Base-by-base conservation (phyloP, 2,888 invertebrate genomes). In the Agonopterix alstromeriana region DNA sequence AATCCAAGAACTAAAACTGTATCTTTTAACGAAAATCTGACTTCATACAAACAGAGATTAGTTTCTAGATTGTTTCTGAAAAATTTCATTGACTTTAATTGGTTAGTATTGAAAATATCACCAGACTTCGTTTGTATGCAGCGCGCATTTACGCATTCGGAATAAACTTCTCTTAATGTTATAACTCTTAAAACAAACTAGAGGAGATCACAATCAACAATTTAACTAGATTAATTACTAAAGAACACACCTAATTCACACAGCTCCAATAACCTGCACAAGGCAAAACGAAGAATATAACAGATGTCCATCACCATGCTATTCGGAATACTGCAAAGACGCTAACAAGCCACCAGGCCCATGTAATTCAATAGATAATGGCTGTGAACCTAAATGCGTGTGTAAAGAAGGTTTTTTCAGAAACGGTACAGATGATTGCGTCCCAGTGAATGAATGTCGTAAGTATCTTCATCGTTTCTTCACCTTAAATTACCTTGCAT, bases 221-320 rank as follows among this genome's bases (percentile, higher is more conserved):
- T 1, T 27, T 5, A 27, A 27, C 27, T 7, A 27, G 27, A 27
- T 27, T 27, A 27, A 27, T 27, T 27, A 27, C 3, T 38, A n/a
- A 38, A 38, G 9, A 38, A 38, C 9, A 36, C 10, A n/a, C 38
- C 9, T 38, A n/a, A 38, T 38, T 38, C 10, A 38, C 11, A 36
- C 42, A 42, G 42, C 12, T 2, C 42, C 42, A 42, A 14, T 42
- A 2, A 11, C 10, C 11, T 78, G 77, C 46, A 69, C 65, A 0
- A 61, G 70, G 48, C 59, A 53, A 4, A 65, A 76, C 27, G 77
- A 77, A 58, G 55, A 60, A 35, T 77, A 65, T 61, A 48, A 56
- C 8, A 44, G 63, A 0, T 59, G 42, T 42, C 42, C 42, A 0
- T 54, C 65, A 0, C 56, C 57, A 10, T 67, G 70, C 43, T 47